A percentile compares a stretch with the other conserved stretches of the same genome.
Conservation (phyloP, 2,797 vertebrate genomes). For the Thripadectes ignobilis region DNA sequence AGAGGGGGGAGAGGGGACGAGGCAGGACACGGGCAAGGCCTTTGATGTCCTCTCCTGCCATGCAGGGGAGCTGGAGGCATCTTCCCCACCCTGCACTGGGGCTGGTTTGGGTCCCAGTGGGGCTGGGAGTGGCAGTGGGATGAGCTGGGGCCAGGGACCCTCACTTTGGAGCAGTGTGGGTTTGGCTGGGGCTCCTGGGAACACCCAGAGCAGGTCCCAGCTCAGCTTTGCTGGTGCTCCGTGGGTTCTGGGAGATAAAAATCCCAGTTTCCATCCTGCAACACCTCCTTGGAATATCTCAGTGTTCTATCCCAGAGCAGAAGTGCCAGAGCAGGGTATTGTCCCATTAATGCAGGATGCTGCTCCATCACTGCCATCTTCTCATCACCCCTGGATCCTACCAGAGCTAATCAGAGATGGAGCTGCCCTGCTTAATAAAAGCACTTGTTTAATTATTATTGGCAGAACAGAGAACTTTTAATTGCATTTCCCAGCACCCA, state of each 20-base stretch:
- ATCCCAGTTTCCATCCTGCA: background rate
- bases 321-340: background rate
- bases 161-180: background rate
- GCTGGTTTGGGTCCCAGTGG: fast-evolving
- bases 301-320: background rate
- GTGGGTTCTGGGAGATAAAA: background rate
- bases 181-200: background rate
- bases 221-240: background rate
- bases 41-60: background rate
- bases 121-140: background rate
- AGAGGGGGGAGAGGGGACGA: background rate
- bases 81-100: background rate
- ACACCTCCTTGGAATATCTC: background rate
- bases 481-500: background rate
- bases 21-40: background rate
- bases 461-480: background rate
- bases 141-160: background rate
- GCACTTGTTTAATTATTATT: background rate
- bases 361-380: background rate
- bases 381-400: background rate
- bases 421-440: background rate
- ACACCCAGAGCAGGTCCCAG: background rate
- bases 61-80: background rate
- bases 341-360: background rate
- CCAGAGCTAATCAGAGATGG: background rate